phyloP scores from a whole-genome alignment of 2,113 vertebrate genomes.

The Halcyon malimbica region DNA sequence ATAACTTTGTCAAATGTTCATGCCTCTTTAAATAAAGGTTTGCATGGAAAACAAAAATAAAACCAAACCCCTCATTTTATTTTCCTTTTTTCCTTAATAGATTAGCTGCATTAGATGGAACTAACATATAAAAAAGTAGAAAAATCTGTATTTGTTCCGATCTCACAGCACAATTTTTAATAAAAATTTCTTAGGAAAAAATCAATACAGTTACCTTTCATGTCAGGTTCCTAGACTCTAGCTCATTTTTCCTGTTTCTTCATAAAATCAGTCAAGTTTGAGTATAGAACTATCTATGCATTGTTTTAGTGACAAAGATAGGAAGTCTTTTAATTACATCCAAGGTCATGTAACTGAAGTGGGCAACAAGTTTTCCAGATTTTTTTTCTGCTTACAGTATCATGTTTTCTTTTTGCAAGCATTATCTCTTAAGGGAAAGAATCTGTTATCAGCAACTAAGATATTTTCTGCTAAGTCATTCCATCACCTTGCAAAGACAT shows the following conservation, averaged over 20 bases:
- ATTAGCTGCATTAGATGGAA: neutral
- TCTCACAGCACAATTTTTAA: neutral
- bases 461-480: constrained; percentile 56
- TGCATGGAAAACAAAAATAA: neutral
- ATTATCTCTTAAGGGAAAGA: constrained; percentile 14
- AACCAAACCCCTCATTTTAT: neutral
- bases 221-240: neutral
- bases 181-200: neutral
- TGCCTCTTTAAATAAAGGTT: neutral
- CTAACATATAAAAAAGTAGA: neutral
- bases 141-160: neutral
- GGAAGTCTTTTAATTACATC: neutral
- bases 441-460: constrained; percentile 38
- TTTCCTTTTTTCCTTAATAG: neutral
- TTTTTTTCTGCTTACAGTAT: constrained; percentile 51
- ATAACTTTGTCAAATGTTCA: neutral
- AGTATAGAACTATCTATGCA: neutral
- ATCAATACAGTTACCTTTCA: neutral
- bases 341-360: constrained; percentile 27
- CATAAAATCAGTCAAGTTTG: neutral
- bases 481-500: constrained; percentile 46
- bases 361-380: neutral
- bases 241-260: neutral
- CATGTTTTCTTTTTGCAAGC: constrained; percentile 23
- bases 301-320: neutral